Conservation (phyloP, 2,797 vertebrate species). For the Percopsis omiscomaycus region DNA sequence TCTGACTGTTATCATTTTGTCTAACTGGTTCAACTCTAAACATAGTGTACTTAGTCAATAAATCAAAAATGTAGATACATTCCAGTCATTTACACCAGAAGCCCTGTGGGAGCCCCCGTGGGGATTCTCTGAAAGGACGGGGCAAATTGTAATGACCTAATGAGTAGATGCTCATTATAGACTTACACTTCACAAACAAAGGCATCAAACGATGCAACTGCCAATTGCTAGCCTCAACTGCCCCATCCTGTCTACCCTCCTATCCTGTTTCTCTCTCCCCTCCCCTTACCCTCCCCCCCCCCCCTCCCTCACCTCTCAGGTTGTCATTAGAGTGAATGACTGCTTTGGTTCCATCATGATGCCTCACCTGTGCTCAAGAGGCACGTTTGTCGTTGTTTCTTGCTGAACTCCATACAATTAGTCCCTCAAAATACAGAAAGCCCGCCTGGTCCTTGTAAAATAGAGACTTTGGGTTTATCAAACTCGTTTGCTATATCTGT, state of each 20-base stretch:
- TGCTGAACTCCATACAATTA: background rate
- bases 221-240: slow-evolving; percentile 31
- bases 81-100: no score
- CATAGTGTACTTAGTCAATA: no score
- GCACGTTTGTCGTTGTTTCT: slow-evolving; percentile 37
- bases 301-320: slow-evolving; percentile 28
- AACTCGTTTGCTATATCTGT: no score
- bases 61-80: no score
- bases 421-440: background rate
- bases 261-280: slow-evolving; percentile 17
- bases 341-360: slow-evolving; percentile 51
- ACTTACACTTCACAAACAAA: background rate
- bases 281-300: slow-evolving; percentile 20
- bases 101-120: no score
- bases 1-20: no score
- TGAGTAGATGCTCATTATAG: no score
- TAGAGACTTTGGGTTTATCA: no score
- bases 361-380: slow-evolving; percentile 39
- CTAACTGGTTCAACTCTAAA: no score
- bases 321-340: slow-evolving; percentile 18
- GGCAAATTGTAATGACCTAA: no score
- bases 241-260: background rate
- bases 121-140: no score
- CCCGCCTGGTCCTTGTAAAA: background rate
- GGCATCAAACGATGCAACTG: slow-evolving; percentile 40